Percentiles rank a stretch among this genome's conserved stretches.
Conservation (phyloP, 2,113 vertebrate genomes). For the Henicopernis longicauda region DNA sequence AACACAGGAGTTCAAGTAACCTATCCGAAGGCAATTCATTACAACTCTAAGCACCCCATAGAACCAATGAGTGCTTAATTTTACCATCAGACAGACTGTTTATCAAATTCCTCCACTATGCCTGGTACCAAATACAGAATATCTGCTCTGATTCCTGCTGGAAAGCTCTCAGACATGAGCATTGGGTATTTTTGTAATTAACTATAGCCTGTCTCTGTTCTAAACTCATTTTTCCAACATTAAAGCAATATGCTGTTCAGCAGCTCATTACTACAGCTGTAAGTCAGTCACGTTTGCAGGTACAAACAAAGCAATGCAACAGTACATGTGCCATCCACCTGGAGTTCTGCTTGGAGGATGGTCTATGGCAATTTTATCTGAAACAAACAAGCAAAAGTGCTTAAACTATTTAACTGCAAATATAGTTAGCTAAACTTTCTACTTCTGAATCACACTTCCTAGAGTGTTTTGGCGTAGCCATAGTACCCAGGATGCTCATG, state of each 20-base stretch:
- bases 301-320: background rate
- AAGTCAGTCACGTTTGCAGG: background rate
- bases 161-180: background rate
- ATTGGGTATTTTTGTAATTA: background rate
- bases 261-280: background rate
- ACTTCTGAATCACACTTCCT: background rate
- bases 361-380: background rate
- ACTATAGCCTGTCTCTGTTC: background rate
- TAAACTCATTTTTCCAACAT: background rate
- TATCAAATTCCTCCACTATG: background rate
- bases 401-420: background rate
- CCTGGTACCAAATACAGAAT: background rate
- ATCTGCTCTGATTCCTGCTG: background rate
- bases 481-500: background rate
- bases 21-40: background rate
- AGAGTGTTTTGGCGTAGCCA: background rate
- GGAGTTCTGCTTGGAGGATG: background rate
- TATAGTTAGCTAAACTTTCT: background rate
- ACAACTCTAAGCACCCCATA: background rate
- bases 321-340: background rate
- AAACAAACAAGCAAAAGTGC: background rate
- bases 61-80: background rate
- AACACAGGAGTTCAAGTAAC: background rate
- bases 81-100: background rate
- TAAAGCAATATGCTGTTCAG: background rate